Conservation (phyloP, 23 tunicate genomes). For the Trididemnum nubilum region DNA sequence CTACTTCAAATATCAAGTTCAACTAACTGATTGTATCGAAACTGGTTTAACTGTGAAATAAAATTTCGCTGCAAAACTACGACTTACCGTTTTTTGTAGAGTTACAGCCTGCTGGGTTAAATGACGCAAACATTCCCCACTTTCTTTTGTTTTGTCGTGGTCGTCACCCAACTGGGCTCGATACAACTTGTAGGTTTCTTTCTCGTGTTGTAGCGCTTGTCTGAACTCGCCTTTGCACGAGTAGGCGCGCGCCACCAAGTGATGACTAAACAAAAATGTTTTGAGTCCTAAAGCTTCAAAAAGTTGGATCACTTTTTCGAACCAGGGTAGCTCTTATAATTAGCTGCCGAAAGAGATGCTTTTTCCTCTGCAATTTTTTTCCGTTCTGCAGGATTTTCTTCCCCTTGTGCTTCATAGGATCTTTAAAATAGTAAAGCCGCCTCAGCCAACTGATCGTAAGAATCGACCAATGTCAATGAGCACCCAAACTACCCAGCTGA, state of each 20-base stretch:
- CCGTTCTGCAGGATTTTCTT: too few relatives aligned
- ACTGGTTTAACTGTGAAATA: too few relatives aligned
- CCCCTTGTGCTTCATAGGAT: too few relatives aligned
- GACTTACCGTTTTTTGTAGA: slow-evolving; percentile 88
- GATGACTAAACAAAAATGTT: slow-evolving; percentile 62
- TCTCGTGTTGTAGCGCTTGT: slow-evolving; percentile 89
- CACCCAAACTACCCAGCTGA: too few relatives aligned
- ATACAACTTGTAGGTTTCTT: slow-evolving; percentile 94
- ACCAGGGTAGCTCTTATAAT: neutral
- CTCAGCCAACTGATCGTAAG: too few relatives aligned
- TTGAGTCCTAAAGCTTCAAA: too few relatives aligned
- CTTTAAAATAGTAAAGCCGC: too few relatives aligned
- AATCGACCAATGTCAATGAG: too few relatives aligned
- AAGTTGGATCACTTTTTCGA: neutral
- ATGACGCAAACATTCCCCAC: slow-evolving; percentile 93
- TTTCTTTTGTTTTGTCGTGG: slow-evolving; percentile 97
- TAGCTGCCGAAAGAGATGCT: neutral
- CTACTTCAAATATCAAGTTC: too few relatives aligned
- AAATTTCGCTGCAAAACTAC: too few relatives aligned
- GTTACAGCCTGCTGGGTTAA: slow-evolving; percentile 99
- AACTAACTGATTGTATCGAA: too few relatives aligned
- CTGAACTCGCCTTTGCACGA: slow-evolving; percentile 97
- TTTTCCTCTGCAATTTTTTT: too few relatives aligned
- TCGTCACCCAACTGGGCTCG: slow-evolving; percentile 88
- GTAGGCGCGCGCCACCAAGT: slow-evolving; percentile 90